These are phyloP conservation scores for Brachymystax lenok DNA, from an alignment of 2,797 vertebrate genomes.

Conservation along the genomic window DNA sequence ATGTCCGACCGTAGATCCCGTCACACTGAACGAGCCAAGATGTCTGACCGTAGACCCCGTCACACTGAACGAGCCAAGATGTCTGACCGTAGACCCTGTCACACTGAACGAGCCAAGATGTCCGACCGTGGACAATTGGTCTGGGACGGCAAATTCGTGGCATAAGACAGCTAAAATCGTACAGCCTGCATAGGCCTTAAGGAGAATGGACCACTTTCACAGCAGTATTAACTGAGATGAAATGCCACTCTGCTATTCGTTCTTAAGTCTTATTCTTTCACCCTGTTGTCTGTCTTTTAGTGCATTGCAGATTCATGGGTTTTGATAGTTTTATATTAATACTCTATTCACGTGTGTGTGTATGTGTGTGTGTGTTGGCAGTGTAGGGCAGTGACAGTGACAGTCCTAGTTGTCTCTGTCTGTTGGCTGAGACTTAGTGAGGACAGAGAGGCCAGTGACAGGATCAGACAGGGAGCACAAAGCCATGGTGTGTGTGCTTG, in stretches of 20 bases:
- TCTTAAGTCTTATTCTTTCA: neutral
- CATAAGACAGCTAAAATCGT: too few species aligned
- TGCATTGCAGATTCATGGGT: neutral
- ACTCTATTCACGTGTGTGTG: neutral
- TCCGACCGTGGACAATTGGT: too few species aligned
- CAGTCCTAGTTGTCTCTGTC: constrained; percentile 24
- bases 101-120: too few species aligned
- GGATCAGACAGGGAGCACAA: constrained; percentile 13
- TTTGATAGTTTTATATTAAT: neutral
- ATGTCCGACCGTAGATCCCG: too few species aligned
- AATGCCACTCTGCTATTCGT: neutral
- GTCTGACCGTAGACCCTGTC: too few species aligned
- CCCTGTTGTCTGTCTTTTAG: neutral
- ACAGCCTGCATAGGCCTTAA: too few species aligned
- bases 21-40: too few species aligned
- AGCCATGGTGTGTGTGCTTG: constrained; percentile 11
- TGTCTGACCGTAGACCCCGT: too few species aligned
- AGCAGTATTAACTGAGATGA: neutral
- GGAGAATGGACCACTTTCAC: neutral
- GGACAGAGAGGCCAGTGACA: constrained; percentile 28
- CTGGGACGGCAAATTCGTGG: too few species aligned
- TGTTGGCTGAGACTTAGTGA: constrained; percentile 23
- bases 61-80: too few species aligned
- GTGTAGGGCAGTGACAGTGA: constrained; percentile 13
- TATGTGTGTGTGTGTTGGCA: neutral